Conservation (phyloP, 1,140 invertebrate species). For the Drosophila ohnishii region DNA sequence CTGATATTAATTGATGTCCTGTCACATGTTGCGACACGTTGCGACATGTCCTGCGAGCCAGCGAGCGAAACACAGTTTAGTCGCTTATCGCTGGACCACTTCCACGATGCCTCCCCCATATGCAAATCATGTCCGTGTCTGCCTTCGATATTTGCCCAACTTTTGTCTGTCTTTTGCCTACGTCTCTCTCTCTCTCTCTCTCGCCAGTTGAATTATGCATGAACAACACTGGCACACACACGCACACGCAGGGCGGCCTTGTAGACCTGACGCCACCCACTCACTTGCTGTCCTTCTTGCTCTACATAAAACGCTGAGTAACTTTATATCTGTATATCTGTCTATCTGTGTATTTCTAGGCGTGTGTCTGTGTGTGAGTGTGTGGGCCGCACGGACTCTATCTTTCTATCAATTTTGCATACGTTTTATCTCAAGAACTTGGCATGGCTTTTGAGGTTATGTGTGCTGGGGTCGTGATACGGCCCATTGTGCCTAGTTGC, state of each 20-base stretch:
- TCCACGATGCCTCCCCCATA: slow-evolving; percentile 1
- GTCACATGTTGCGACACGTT: slow-evolving; percentile 23
- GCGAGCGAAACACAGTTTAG: slow-evolving; percentile 22
- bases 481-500: slow-evolving; percentile 26
- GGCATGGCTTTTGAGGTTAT: slow-evolving; percentile 64
- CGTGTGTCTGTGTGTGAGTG: background rate
- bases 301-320: background rate
- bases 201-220: slow-evolving; percentile 69
- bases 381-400: slow-evolving; percentile 46
- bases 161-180: slow-evolving; percentile 50
- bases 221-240: slow-evolving; percentile 50
- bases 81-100: slow-evolving; percentile 45
- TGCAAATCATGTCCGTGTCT: slow-evolving; percentile 56
- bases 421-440: slow-evolving; percentile 72
- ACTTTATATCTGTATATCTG: slow-evolving; percentile 16
- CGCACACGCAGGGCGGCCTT: slow-evolving; percentile 69
- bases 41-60: background rate
- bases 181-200: background rate
- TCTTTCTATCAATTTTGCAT: slow-evolving; percentile 80
- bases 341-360: background rate
- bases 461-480: slow-evolving; percentile 33
- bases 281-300: slow-evolving; percentile 2
- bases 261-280: slow-evolving; percentile 8
- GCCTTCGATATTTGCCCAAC: slow-evolving; percentile 65
- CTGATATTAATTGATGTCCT: slow-evolving; percentile 59